Percentiles rank a stretch among this genome's conserved stretches.
These are phyloP conservation scores for Elephas maximus DNA, from an alignment of 2,113 vertebrate genomes.

Conservation along the genomic window DNA sequence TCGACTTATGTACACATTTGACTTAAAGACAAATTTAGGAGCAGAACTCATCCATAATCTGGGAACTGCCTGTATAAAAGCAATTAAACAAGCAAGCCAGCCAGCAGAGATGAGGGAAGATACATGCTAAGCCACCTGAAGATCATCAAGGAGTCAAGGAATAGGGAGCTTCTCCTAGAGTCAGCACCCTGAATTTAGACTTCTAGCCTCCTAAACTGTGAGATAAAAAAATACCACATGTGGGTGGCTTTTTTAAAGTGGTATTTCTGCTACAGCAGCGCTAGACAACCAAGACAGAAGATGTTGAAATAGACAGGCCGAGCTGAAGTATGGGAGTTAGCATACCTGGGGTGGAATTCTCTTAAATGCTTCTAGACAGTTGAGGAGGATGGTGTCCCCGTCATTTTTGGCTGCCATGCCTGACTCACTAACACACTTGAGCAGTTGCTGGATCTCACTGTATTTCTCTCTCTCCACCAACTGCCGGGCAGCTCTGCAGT, in stretches of 20 bases:
- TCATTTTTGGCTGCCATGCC: slow-evolving; percentile 95
- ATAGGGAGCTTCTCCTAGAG: not conserved
- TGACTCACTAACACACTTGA: slow-evolving; percentile 97
- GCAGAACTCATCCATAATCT: no score
- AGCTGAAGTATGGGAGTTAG: not conserved
- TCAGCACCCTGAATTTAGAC: not conserved
- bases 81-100: not conserved
- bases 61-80: not conserved
- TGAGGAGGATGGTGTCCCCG: slow-evolving; percentile 95
- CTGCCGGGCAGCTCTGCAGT: slow-evolving; percentile 93
- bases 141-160: not conserved
- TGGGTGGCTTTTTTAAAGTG: no score
- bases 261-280: not conserved
- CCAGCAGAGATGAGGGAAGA: not conserved
- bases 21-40: no score
- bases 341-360: slow-evolving; percentile 93
- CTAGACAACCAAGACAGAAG: not conserved
- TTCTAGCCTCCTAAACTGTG: not conserved
- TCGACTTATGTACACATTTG: no score
- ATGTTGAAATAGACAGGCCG: not conserved
- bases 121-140: not conserved
- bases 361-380: slow-evolving; percentile 92
- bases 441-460: slow-evolving; percentile 93
- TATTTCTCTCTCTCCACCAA: slow-evolving; percentile 93
- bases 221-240: not conserved